phyloP scores from a whole-genome alignment of 2,113 vertebrate genomes.

The Forbesichthys papilliferus region DNA sequence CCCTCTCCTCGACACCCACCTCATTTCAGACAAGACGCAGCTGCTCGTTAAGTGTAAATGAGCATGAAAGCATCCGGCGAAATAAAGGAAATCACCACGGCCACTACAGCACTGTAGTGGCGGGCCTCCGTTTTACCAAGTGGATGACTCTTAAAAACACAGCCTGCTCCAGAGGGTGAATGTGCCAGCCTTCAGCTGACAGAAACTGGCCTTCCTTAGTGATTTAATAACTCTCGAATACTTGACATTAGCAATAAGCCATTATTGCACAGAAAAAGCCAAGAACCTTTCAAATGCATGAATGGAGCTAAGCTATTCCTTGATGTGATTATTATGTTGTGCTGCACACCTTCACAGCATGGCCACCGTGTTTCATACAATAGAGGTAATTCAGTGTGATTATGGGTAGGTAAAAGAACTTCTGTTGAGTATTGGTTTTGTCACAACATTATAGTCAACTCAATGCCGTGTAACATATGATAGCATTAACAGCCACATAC shows the following conservation, averaged over 20 bases:
- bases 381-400: too few relatives aligned
- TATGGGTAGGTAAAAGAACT: too few relatives aligned
- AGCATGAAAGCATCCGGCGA: slow-evolving; percentile 48
- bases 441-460: too few relatives aligned
- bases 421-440: too few relatives aligned
- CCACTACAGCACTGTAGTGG: slow-evolving; percentile 30
- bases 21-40: slow-evolving; percentile 45
- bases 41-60: slow-evolving; percentile 65
- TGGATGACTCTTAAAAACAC: slow-evolving; percentile 54
- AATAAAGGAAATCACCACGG: neutral
- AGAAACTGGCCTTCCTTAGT: slow-evolving; percentile 33
- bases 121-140: slow-evolving; percentile 47
- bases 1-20: slow-evolving; percentile 68
- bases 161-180: slow-evolving; percentile 57
- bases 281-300: slow-evolving; percentile 29
- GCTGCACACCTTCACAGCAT: too few relatives aligned
- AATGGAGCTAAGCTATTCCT: slow-evolving; percentile 21
- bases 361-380: too few relatives aligned
- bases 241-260: slow-evolving; percentile 35
- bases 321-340: too few relatives aligned
- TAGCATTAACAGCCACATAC: too few relatives aligned
- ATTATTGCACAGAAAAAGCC: slow-evolving; percentile 33
- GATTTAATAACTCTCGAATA: slow-evolving; percentile 46
- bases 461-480: too few relatives aligned
- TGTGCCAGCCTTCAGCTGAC: slow-evolving; percentile 42